phyloP scores from a whole-genome alignment of 2,797 vertebrate genomes.

The Epinephelus malabaricus region DNA sequence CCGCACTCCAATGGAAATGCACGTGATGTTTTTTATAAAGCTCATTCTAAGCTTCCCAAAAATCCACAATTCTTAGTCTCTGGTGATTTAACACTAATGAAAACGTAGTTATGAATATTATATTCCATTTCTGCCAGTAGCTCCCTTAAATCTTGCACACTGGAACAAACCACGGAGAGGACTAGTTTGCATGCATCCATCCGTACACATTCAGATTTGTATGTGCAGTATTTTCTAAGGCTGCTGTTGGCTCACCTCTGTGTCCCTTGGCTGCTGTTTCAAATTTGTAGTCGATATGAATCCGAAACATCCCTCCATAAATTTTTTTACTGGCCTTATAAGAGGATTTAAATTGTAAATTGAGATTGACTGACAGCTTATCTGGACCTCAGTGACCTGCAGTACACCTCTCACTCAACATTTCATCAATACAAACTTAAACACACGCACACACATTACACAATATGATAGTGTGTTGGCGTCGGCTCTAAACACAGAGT shows the following conservation, averaged over 20 bases:
- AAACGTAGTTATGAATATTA: no score
- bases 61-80: no score
- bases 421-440: not conserved
- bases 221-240: not conserved
- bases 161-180: no score
- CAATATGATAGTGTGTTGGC: no score
- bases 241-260: not conserved
- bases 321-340: not conserved
- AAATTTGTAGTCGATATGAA: conserved; percentile 1
- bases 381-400: not conserved
- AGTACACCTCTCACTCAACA: not conserved
- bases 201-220: no score
- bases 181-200: no score
- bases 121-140: no score
- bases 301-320: not conserved
- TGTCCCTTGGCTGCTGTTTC: not conserved
- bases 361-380: not conserved
- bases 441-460: not conserved
- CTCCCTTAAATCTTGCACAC: no score
- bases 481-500: not conserved
- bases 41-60: no score
- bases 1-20: no score
- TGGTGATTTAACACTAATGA: no score
- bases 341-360: not conserved
- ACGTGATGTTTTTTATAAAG: no score